Evolutionary conservation across 2,113 vertebrate species (phyloP), one percentile per base, ranked within the genome.

Genomic region (Peromyscus maniculatus): DNA sequence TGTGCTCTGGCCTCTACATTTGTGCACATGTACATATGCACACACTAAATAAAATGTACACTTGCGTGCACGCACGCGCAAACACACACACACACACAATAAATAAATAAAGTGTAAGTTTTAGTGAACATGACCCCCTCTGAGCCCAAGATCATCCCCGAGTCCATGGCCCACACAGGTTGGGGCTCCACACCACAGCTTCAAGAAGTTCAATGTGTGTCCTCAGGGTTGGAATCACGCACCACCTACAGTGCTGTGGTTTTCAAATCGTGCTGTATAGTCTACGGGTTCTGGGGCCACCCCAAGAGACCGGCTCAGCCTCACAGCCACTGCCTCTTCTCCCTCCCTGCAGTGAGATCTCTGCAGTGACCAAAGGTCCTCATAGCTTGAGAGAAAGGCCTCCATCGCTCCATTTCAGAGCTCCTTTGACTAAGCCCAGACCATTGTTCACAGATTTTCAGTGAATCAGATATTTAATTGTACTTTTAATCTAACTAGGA

Each of bases 381-480:
- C 62, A 67, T 2, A 87, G 62, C 31, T 96, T 90, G 79, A 57
- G 21, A 89, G 33, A 80, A 87, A 91, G 31, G 13, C 94, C 78
- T 89, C 49, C 1, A 71, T 67, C 3, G 84, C 9, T 2, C 36
- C 15, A 1, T 26, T 66, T 59, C 86, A 67, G 62, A 39, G 49
- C 13, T 62, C 5, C 5, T 66, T 87, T 95, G 80, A 95, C 74
- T 83, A 93, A 95, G 49, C 49, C 86, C 66, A 59, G 69, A 52
- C 67, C 82, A 28, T 64, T 83, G 43, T 31, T 62, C 36, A 66
- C 6, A 72, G 87, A 82, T 82, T 95, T 67, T 83, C 66, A 91
- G 7, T 52, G 57, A 80, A 93, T 74, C 94, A 78, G 57, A 5
- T 39, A 86, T 91, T 84, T 94, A 77, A 80, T 93, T 89, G n/a